Base-by-base conservation (phyloP, 2,797 vertebrate genomes). In the Orientallactaga sibirica region DNA sequence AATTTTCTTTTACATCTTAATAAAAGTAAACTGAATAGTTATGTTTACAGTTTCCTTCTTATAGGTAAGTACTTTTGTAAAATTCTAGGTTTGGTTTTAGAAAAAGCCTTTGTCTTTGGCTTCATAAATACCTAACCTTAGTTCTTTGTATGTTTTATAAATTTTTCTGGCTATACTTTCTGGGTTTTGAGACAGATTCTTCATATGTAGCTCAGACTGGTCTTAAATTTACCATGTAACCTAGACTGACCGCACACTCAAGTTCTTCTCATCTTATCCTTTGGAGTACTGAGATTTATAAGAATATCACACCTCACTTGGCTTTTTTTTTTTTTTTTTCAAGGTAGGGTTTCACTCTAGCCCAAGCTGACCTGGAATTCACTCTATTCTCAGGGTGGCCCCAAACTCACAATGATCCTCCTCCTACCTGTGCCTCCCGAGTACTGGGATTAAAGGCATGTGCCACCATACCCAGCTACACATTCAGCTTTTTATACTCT, bases 1-100 rank as follows among this genome's bases (percentile, higher is more conserved):
- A 43, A 58, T 55, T 84, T 58, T 58, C 14, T 58, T 58, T 58
- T 86, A 84, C 18, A 33, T 87, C 74, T 89, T 93, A 82, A 24
- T 81, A 92, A 86, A 92, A 79, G 11, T 66, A 71, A 93, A 68
- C 18, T 84, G 37, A 67, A 81, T 82, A 81, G 41, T 90, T 83
- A 73, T 55, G 5, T 55, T 83, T 92, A 89, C 86, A 10, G 55
- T 86, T 93, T 27, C 33, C 70, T 92, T 52, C 83, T 93, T 64
- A 79, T 94, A 93, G 80, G 52, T 80, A 91, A 86, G 7, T 22
- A 76, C 52, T 64, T 76, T 84, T 92, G 76, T 43, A 68, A 52
- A 71, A 68, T 71, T 91, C 43, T 91, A 73, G 29, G 68, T 73
- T 93, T 11, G 75, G 84, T 73, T 93, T 82, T 91, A 87, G 24